phyloP scores from a whole-genome alignment of 1,140 invertebrate genomes.

The Potamilus streckersoni region DNA sequence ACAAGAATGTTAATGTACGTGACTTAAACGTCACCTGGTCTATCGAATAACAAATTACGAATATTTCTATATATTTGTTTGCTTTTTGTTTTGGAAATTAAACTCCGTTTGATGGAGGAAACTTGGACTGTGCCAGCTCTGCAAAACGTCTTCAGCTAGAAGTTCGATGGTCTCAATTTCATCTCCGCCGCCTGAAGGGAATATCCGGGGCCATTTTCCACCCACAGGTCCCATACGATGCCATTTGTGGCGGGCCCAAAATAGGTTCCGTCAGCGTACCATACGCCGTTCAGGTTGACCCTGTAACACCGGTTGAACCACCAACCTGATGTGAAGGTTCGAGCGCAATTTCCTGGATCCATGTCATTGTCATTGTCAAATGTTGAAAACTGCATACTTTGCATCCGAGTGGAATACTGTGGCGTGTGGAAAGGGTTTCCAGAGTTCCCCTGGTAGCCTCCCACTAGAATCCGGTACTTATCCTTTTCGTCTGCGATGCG shows the following conservation, averaged over 20 bases:
- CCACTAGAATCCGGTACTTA: slow-evolving; percentile 30
- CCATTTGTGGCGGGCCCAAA: slow-evolving; percentile 22
- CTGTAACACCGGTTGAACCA: slow-evolving; percentile 38
- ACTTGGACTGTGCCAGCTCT: too few species aligned
- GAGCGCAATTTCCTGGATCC: slow-evolving; percentile 30
- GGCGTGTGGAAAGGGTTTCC: slow-evolving; percentile 35
- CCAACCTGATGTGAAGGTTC: slow-evolving; percentile 36
- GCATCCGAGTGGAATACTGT: slow-evolving; percentile 20
- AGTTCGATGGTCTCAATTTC: slow-evolving; percentile 13
- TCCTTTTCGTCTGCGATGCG: slow-evolving; percentile 27
- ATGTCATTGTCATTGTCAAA: slow-evolving; percentile 42
- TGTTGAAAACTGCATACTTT: slow-evolving; percentile 38
- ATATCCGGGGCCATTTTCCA: slow-evolving; percentile 21
- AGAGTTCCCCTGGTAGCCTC: slow-evolving; percentile 25
- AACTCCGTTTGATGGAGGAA: too few species aligned
- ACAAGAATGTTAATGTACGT: too few species aligned
- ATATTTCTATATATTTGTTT: too few species aligned
- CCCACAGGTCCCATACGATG: slow-evolving; percentile 36
- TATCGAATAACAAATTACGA: too few species aligned
- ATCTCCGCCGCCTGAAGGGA: slow-evolving; percentile 30
- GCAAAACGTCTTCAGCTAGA: too few species aligned
- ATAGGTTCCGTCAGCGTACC: slow-evolving; percentile 26
- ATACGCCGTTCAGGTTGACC: slow-evolving; percentile 36
- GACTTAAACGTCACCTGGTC: too few species aligned
- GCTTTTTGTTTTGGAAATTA: too few species aligned